Evolutionary conservation across 2,113 vertebrate genomes (phyloP), one percentile per base, ranked within the genome.

Genomic region (Vanacampus margaritifer): DNA sequence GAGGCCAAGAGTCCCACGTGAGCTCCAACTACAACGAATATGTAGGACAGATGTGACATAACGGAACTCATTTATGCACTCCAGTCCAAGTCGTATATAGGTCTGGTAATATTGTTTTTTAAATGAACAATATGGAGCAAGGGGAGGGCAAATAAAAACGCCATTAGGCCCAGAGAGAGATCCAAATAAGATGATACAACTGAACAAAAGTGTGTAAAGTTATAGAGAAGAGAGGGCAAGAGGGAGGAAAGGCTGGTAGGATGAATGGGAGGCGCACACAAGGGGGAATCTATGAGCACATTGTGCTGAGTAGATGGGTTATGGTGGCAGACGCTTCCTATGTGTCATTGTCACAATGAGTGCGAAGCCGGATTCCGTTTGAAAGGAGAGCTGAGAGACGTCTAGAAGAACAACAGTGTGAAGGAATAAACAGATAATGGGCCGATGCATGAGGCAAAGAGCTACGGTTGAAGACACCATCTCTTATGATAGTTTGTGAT

Each of bases 311-410:
- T 75, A 63, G 80, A 86, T 82, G 71, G 79, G 76, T 80, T 86
- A 76, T 69, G 72, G 72, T 71, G 68, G 77, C 68, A 74, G 80
- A 83, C 64, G 65, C 57, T 69, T 50, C 62, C 79, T 45, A 78
- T 87, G 75, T 45, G 79, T 85, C 86, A 84, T 37, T 86, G 85
- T 89, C 87, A 78, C 66, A 68, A 23, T 2, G 43, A 74, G 60
- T 72, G 36, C 0, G 58, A 74, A 65, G 36, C 28, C 59, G 57
- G 66, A 69, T 84, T 78, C 77, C 64, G 59, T 69, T n/a, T 72
- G 67, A 83, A 79, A 80, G 58, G 62, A 71, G 60, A 60, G 71
- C 68, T 64, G 60, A 80, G 71, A 68, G 73, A 61, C 63, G 71
- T 71, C 70, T 73, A 66, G 57, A 76, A 65, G 60, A 23, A 57